phyloP scores from a whole-genome alignment of 2,113 vertebrate genomes.

The Picathartes gymnocephalus region DNA sequence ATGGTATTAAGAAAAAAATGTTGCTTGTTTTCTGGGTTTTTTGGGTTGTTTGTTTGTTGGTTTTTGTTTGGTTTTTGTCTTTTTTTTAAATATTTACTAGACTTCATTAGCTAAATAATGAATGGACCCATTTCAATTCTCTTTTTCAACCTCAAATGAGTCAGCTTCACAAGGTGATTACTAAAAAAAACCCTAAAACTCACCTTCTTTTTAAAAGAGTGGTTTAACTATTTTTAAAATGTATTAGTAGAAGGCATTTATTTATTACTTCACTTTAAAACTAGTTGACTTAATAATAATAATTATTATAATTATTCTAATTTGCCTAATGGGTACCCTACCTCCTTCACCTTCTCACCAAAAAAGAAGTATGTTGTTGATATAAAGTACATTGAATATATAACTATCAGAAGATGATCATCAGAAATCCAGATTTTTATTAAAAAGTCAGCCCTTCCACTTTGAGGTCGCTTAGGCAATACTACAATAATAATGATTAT shows the following conservation, averaged over 20 bases:
- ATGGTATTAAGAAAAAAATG: neutral
- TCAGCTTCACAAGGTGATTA: neutral
- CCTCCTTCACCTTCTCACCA: rapidly evolving
- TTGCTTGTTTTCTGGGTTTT: too few species aligned
- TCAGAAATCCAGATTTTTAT: neutral
- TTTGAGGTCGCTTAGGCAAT: neutral
- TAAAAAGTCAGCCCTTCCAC: neutral
- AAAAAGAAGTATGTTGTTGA: neutral
- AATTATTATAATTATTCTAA: neutral
- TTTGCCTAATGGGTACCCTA: neutral
- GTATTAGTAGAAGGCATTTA: neutral
- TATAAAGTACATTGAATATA: neutral
- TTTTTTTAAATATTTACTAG: neutral
- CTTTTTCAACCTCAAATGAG: neutral
- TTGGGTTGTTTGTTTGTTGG: too few species aligned
- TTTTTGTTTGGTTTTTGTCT: neutral
- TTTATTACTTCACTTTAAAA: neutral
- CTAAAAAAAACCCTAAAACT: rapidly evolving
- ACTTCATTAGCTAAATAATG: neutral
- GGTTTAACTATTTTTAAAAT: neutral
- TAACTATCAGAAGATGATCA: neutral
- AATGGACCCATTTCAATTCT: neutral
- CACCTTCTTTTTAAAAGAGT: neutral
- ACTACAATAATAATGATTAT: neutral
- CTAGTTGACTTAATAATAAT: neutral